Evolutionary conservation across 1,140 invertebrate genomes (phyloP), one percentile per base, ranked within the genome.

Genomic region (Polypedilum vanderplanki): DNA sequence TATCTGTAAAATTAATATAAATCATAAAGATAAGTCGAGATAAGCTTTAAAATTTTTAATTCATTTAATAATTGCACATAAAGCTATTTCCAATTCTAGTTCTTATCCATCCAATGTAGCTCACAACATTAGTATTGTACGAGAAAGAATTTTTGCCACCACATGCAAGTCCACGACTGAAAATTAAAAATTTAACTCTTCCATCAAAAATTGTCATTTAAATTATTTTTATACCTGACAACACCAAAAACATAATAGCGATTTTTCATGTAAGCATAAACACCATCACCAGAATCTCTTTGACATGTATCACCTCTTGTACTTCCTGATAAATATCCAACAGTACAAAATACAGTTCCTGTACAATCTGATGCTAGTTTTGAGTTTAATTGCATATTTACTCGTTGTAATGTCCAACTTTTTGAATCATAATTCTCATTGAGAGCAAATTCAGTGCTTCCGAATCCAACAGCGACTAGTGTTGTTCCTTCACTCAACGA

Each of bases 201-300:
- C 4, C 40, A 7, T 41, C 40, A 41, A 7, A 41, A 41, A 9
- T 46, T 46, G 2, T 15, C 8, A 46, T n/a, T 46, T n/a, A 33
- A 33, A 5, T 33, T 3, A 15, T 12, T 57, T 57, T 7, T 7
- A 18, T 70, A 70, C 17, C 65, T 70, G 10, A 18, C 17, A 18
- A 20, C 18, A 9, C 15, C 65, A n/a, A 70, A 10, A 8, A 22
- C 4, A 10, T 70, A 70, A 8, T 20, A 22, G 20, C 15, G 9
- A 22, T 70, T 70, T 3, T 70, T 70, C 12, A 22, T 70, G 10
- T 70, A 22, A 20, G n/a, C 18, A 70, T 70, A 70, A 70, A 70
- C 9, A 7, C 65, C 20, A 20, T 18, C 65, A 9, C 65, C 65
- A 18, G 15, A 18, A 20, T 70, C 65, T 7, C 65, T n/a, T 12